Base-by-base conservation (phyloP, 2,113 vertebrate species). In the Trogon surrucura region DNA sequence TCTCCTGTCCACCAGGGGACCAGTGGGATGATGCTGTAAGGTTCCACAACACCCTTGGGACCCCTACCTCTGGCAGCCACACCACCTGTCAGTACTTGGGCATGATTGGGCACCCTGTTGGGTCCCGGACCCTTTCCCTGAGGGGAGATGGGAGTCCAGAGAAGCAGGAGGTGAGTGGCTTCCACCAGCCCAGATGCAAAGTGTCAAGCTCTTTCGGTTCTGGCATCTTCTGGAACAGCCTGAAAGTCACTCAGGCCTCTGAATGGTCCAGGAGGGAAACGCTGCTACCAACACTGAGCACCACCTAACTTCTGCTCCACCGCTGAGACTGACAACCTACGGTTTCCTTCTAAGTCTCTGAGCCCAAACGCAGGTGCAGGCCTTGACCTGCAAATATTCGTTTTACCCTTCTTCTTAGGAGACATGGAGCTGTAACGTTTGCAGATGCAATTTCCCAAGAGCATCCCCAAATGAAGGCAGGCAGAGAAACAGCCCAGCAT, bases 81-180 rank as follows among this genome's bases (percentile, higher is more conserved):
- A 77, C 38, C 44, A 13, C 18, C 58, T 5, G 0, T 14, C 71
- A 53, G 62, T 26, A 47, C 27, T 22, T 2, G 0, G 30, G 16
- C 19, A 54, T 11, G 34, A 9, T 2, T 60, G 47, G 64, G 16
- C 10, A 9, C 38, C 38, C 65, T 71, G 22, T 47, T 38, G 38
- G 23, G 27, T 57, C 30, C 83, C 64, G 21, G 32, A 23, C 19
- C 50, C 8, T n/a, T 54, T 50, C 11, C n/a, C 26, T 32, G 15
- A 54, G 23, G 11, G 29, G 16, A 44, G 25, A 25, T 82, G 34
- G 51, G 41, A 58, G 25, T 26, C n/a, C 53, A 41, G 34, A 36
- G 36, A 56, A 69, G 48, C 41, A 45, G 85, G 19, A 69, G 27
- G 6, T 62, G 60, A 30, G 60, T 71, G 72, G 51, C 38, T 54